Evolutionary conservation across 2,888 invertebrate species (phyloP).

Genomic region (Phortica okadai): DNA sequence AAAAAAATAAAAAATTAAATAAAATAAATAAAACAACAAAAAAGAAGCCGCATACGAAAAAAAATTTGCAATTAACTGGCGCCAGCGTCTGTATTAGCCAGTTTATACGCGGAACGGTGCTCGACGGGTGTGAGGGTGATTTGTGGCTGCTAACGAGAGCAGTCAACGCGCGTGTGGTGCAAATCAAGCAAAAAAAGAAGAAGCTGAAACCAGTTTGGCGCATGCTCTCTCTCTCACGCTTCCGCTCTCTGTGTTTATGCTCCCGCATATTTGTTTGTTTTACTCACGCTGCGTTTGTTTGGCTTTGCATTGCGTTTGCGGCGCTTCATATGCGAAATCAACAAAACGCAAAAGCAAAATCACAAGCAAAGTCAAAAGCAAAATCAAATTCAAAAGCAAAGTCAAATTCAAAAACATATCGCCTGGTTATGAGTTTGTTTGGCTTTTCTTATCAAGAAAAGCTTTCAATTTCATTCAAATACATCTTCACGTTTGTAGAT

Average conservation of each 20-base stretch:
- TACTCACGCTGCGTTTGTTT: too few species aligned
- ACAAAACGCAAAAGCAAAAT: too few species aligned
- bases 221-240: too few species aligned
- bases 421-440: neutral
- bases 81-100: slow-evolving; percentile 53
- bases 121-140: too few species aligned
- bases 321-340: too few species aligned
- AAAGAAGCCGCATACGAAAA: slow-evolving; percentile 37
- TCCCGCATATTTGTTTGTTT: too few species aligned
- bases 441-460: slow-evolving; percentile 10
- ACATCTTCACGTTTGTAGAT: neutral
- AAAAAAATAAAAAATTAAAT: slow-evolving; percentile 47
- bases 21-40: slow-evolving; percentile 30
- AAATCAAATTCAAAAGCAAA: neutral
- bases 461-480: slow-evolving; percentile 6
- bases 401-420: neutral
- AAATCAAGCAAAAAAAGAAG: neutral
- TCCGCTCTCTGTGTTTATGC: too few species aligned
- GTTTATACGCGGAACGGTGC: too few species aligned
- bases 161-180: neutral
- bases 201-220: too few species aligned
- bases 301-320: too few species aligned
- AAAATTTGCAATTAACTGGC: slow-evolving; percentile 68
- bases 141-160: too few species aligned
- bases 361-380: neutral